Evolutionary conservation across 2,888 invertebrate genomes (phyloP), one percentile per base, ranked within the genome.

Genomic region (Sarcophaga caerulescens): DNA sequence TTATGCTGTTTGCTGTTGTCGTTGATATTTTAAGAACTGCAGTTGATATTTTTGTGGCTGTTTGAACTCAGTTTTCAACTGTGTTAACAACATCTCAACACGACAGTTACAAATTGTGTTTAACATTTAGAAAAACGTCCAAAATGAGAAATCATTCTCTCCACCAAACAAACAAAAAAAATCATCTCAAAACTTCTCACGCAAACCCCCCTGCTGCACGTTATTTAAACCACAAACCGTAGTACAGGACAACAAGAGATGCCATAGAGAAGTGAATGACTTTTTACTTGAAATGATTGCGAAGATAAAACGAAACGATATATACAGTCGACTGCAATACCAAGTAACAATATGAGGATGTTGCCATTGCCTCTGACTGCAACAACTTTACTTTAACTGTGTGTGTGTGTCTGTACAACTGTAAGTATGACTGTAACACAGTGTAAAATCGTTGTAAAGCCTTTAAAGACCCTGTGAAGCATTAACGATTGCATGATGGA

Each of bases 21-120:
- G 35, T 2, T 35, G 35, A 0, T 35, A 35, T 10, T 35, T 1
- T 1, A 35, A 23, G 17, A 17, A 17, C 14, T 44, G 19, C 45
- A 71, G 21, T 60, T 12, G 65, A 5, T 21, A 5, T 70, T 59
- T 66, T 47, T 45, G 35, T 62, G 70, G 44, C 45, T 71, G 14
- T 17, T 59, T 60, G 17, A 23, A 66, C 52, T 52, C 52, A 52
- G 52, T 17, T 4, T 59, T 19, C 14, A 60, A n/a, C 21, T 57
- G 23, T 63, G 63, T 74, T 65, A 69, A 47, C 57, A 84, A 47
- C n/a, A 85, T 35, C 65, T 60, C 17, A 70, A 73, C 78, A 79
- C 66, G 62, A 79, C 81, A 79, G 81, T 85, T 79, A 79, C 78
- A 79, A 85, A 85, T 85, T 69, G 78, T 71, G 66, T 45, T 81